Evolutionary conservation across 2,113 vertebrate genomes (phyloP), one percentile per base, ranked within the genome.

Genomic region (Centropus bengalensis): DNA sequence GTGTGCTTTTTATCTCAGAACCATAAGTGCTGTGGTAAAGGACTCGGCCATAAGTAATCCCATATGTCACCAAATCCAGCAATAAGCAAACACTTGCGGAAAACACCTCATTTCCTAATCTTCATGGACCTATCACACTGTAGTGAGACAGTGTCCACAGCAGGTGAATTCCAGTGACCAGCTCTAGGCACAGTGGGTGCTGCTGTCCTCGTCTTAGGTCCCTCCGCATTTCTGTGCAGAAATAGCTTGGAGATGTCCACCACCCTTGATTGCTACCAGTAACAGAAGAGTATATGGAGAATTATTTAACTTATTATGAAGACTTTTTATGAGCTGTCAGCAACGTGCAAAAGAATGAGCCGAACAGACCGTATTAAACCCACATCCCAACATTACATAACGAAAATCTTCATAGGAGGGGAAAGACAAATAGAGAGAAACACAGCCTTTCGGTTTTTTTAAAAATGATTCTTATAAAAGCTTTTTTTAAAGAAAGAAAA

Each of bases 31-130:
- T 71, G 17, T 60, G 91, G 85, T 36, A 69, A 91, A 90, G 44
- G 56, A 86, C 73, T 91, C 30, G 55, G 76, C 68, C 85, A 86
- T 87, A 83, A 93, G 93, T 86, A 96, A 94, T 92, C 83, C 64
- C 36, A 75, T 0, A 1, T 67, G 69, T 88, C 40, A 6, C 68
- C 56, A 27, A 81, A 82, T 60, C 52, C 30, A 22, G 71, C 59
- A 85, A 91, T 86, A 90, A 95, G 56, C 45, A 88, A 90, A 74
- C 2, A 36, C 68, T 56, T 26, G 19, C 0, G 0, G 68, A 86
- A 91, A 83, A 73, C n/a, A 16, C 66, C 73, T 86, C 16, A 11
- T 30, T 92, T 56, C 64, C 59, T 86, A 63, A 86, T 82, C 79
- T 56, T 83, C 68, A 23, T 1, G 14, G 60, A 15, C 32, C 56